Evolutionary conservation across 2,797 vertebrate species (phyloP), one percentile per base, ranked within the genome.

Genomic region (Oreortyx pictus): DNA sequence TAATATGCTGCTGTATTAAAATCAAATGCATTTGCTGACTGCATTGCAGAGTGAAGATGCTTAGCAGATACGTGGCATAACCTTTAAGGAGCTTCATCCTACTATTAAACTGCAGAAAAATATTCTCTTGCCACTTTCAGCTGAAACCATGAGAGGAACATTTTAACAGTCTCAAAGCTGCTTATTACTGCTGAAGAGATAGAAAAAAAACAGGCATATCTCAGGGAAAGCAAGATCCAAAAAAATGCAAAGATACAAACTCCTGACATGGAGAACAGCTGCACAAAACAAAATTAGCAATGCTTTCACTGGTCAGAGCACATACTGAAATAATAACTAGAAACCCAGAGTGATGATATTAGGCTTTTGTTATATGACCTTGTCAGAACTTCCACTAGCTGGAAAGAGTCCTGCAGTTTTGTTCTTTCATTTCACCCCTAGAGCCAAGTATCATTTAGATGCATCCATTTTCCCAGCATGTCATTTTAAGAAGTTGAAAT

Each of bases 351-450:
- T 49, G 56, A 86, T 86, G 78, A 73, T 86, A 84, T 89, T 83
- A 86, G 86, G 52, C 62, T 93, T 95, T 90, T 94, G 82, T 89
- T 94, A 70, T 41, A 78, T 33, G 89, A 96, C 93, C 86, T 94
- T 89, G 72, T 90, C 92, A 92, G 85, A 94, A 80, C 60, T 94
- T 79, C 59, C 29, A 76, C 93, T 89, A 68, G 79, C 66, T 91
- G 41, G 50, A 86, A 20, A 90, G 14, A 83, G 27, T 87, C 82
- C 78, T 89, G 37, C 54, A 86, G 86, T 54, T 94, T n/a, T 83
- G 50, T 86, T 91, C 62, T 93, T 95, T 82, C 44, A 60, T 92
- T 89, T 87, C 66, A 92, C 56, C 71, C 56, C 62, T 76, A 76
- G 73, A 94, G 86, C 92, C 79, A 94, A 94, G 66, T 75, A 90